phyloP scores from a whole-genome alignment of 2,113 vertebrate genomes.

The Alligator sinensis region DNA sequence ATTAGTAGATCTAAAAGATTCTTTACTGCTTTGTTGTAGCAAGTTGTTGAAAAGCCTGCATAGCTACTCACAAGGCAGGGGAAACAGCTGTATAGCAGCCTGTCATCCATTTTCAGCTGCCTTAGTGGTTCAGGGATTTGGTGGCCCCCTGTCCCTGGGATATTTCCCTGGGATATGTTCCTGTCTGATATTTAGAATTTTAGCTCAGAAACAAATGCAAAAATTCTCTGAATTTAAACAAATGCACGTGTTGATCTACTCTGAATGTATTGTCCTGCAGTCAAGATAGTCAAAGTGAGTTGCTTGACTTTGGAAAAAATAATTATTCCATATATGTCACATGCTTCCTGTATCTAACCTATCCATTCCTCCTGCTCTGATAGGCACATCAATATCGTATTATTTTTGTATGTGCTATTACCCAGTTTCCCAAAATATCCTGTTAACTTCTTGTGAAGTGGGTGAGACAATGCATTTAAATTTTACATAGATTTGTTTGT shows the following conservation, averaged over 20 bases:
- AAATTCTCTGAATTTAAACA: conserved; percentile 21
- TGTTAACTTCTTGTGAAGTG: neutral
- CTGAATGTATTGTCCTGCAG: neutral
- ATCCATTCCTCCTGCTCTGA: neutral
- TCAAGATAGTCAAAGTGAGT: neutral
- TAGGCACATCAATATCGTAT: neutral
- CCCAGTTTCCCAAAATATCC: neutral
- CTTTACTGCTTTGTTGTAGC: no score
- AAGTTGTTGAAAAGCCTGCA: no score
- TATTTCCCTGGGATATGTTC: neutral
- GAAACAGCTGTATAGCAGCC: no score
- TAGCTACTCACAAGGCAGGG: no score
- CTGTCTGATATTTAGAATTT: neutral
- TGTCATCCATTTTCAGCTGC: no score
- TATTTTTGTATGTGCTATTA: neutral
- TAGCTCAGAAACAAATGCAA: neutral
- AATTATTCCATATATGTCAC: neutral
- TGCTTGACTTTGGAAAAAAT: neutral
- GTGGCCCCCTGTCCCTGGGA: neutral
- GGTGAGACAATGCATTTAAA: conserved; percentile 38
- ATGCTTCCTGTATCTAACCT: neutral
- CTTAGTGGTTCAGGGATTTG: neutral
- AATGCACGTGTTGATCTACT: neutral
- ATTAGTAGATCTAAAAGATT: neutral
- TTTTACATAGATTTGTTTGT: conserved; percentile 36